Percentiles rank a stretch among this genome's conserved stretches.
These are phyloP conservation scores for Stichodactyla mertensii DNA, from an alignment of 64 coral and sea anemone genomes.

Conservation along the genomic window DNA sequence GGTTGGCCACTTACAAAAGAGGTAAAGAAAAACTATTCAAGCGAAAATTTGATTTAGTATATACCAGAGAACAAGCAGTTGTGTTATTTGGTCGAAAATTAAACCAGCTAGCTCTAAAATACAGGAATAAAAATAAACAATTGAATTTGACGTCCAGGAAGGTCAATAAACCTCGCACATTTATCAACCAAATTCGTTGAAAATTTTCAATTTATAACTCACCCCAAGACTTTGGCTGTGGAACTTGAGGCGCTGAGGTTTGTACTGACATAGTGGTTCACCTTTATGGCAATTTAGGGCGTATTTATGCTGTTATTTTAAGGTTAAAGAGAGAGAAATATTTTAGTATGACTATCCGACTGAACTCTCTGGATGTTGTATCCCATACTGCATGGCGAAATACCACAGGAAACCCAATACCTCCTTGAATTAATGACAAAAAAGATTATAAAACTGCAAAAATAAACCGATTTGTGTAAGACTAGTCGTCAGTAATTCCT, in stretches of 20 bases:
- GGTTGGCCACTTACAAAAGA: not conserved
- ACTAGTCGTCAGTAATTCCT: not conserved
- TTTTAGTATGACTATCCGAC: not conserved
- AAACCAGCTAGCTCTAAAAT: not conserved
- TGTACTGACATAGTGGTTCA: constrained; percentile 66
- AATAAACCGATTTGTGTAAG: not conserved
- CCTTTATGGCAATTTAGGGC: not conserved
- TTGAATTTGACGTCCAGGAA: too few species aligned
- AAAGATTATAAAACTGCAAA: not conserved
- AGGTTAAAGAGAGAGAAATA: not conserved
- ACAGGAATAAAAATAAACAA: not conserved
- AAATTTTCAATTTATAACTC: not conserved
- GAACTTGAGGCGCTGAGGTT: constrained; percentile 63
- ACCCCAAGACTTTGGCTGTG: constrained; percentile 99
- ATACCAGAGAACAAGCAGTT: not conserved
- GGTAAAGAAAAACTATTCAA: not conserved
- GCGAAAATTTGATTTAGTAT: not conserved
- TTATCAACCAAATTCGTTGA: not conserved
- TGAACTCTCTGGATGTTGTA: not conserved
- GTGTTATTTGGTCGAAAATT: not conserved
- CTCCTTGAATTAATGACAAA: not conserved
- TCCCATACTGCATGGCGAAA: not conserved
- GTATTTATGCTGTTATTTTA: not conserved
- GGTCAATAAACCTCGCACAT: too few species aligned
- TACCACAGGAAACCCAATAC: not conserved